Evolutionary conservation across 1,140 invertebrate genomes (phyloP), one percentile per base, ranked within the genome.

Genomic region (Leptinotarsa undecemlineata): DNA sequence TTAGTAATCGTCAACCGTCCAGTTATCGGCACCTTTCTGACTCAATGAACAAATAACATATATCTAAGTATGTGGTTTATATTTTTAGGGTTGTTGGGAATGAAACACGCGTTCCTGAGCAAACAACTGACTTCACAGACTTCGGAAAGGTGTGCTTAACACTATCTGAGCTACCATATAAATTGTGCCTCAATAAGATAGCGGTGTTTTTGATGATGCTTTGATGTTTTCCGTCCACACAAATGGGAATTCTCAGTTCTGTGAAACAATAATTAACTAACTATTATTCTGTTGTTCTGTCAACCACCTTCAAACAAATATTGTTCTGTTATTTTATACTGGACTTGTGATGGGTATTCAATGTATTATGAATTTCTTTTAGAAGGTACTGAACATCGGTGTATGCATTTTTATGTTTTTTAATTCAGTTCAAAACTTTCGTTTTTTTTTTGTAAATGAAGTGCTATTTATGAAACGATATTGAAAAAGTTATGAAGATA

Each of bases 151-250:
- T 71, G 69, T 61, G 69, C 21, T 71, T 51, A 19, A 71, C 57
- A 71, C 62, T 71, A 71, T 71, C 69, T 60, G 57, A 48, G 69
- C 69, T 71, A 71, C 69, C 69, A 71, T 71, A 71, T 71, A 71
- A 71, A 71, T 23, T 71, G 48, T 71, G 17, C 33, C 69, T 48
- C 60, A 33, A 60, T 71, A 61, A 71, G 69, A 71, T 71, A 71
- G 69, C 69, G 69, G 69, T 33, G 48, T 71, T 57, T 71, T 71
- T 71, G 48, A 71, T 71, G 48, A 23, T 26, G 4, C 57, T 61
- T 71, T 71, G 69, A 71, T 71, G 11, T 47, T 42, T 68, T 13
- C 66, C 66, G 66, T 42, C 66, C 3, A 19, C n/a, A 19, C 51
- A 57, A 57, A 57, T 19, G n/a, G n/a, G 8, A 57, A 57, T 19